phyloP scores from a whole-genome alignment of 2,113 vertebrate genomes.

The Mungos mungo region DNA sequence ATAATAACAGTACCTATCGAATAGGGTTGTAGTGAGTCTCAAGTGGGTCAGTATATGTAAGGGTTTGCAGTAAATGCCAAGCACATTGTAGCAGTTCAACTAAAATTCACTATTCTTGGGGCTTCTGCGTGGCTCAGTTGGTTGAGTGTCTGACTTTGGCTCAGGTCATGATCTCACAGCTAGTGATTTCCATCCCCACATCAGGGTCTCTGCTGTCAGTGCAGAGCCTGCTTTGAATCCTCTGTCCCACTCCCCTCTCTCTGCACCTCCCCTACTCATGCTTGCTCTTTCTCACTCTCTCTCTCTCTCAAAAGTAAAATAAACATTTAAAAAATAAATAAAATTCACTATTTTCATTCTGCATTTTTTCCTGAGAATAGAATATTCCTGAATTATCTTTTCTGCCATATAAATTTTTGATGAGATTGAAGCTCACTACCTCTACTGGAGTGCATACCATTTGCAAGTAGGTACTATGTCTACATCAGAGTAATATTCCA shows the following conservation, averaged over 20 bases:
- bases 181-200: too few relatives aligned
- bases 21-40: neutral
- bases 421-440: too few relatives aligned
- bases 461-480: neutral
- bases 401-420: neutral
- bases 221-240: too few relatives aligned
- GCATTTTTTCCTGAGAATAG: neutral
- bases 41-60: neutral
- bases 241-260: too few relatives aligned
- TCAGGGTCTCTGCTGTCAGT: too few relatives aligned
- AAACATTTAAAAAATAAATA: too few relatives aligned
- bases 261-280: too few relatives aligned
- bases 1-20: neutral
- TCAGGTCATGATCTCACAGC: too few relatives aligned
- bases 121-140: too few relatives aligned
- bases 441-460: neutral
- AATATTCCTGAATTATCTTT: conserved; percentile 30
- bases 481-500: neutral
- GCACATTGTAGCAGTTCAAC: neutral
- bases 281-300: too few relatives aligned
- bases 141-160: too few relatives aligned
- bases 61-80: neutral
- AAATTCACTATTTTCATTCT: neutral
- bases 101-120: neutral
- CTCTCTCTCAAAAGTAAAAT: too few relatives aligned